phyloP scores from a whole-genome alignment of 2,113 vertebrate species.

The Falcunculus frontatus region DNA sequence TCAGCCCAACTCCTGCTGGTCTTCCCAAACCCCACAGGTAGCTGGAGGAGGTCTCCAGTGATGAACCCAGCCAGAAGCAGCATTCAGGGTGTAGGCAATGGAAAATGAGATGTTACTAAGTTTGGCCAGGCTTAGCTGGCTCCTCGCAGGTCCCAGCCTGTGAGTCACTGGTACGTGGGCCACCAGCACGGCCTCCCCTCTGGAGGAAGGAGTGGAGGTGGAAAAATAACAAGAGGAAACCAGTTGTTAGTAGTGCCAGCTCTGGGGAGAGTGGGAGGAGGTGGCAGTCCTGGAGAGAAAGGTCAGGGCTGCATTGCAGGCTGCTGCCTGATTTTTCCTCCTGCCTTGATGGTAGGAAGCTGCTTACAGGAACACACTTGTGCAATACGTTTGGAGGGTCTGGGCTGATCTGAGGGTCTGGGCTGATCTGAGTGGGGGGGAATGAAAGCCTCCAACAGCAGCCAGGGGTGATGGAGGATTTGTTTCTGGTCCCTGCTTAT shows the following conservation, averaged over 20 bases:
- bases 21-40: not conserved
- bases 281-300: constrained; percentile 34
- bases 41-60: not conserved
- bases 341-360: not conserved
- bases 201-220: constrained; percentile 39
- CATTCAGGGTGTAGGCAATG: constrained; percentile 12
- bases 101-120: constrained; percentile 53
- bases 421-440: not conserved
- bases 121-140: constrained; percentile 34
- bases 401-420: not conserved
- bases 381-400: not conserved
- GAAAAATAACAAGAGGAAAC: constrained; percentile 59
- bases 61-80: not conserved
- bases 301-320: not conserved
- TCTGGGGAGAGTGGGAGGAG: constrained; percentile 30
- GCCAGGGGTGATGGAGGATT: not conserved
- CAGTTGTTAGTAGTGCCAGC: constrained; percentile 48
- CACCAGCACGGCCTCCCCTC: constrained; percentile 43
- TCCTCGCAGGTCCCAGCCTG: constrained; percentile 4
- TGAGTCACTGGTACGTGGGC: constrained; percentile 37
- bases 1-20: not conserved
- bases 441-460: not conserved
- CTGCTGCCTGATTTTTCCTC: not conserved
- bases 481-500: not conserved
- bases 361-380: accelerated